Evolutionary conservation across 2,113 vertebrate species (phyloP).

Genomic region (Antechinus stuartii): DNA sequence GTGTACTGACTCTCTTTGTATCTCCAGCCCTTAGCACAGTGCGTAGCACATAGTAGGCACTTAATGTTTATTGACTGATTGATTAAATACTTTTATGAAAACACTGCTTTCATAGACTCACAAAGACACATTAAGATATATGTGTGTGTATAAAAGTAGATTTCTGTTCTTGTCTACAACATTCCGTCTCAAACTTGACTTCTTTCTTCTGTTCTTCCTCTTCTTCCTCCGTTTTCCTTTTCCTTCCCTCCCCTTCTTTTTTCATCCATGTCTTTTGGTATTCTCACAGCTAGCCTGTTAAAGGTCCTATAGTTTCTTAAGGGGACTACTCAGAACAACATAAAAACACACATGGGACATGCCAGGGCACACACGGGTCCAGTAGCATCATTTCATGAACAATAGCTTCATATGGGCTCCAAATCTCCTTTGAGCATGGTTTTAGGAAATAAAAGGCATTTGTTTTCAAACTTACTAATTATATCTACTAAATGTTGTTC

Average conservation of each 20-base stretch:
- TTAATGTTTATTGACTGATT: neutral
- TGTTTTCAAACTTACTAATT: conserved; percentile 70
- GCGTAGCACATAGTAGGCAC: neutral
- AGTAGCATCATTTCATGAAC: conserved; percentile 35
- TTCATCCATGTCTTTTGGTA: neutral
- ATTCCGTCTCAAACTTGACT: neutral
- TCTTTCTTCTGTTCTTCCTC: neutral
- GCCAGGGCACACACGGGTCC: conserved; percentile 10
- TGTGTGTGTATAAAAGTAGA: neutral
- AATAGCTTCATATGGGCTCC: conserved; percentile 15
- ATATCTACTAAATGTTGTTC: conserved; percentile 66
- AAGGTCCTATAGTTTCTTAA: neutral
- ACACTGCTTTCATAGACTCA: neutral
- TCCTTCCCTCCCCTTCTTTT: neutral
- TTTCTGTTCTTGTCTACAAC: neutral
- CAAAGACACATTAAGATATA: neutral
- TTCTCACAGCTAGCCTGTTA: neutral
- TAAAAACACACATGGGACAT: conserved; percentile 39
- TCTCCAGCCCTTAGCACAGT: neutral
- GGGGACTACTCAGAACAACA: conserved; percentile 21
- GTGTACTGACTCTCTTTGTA: neutral
- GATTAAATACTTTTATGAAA: neutral
- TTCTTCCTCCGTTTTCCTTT: neutral
- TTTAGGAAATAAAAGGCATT: conserved; percentile 59
- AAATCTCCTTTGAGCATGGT: conserved; percentile 55